Base-by-base conservation (phyloP, 2,797 vertebrate species). In the Caiman crocodilus region DNA sequence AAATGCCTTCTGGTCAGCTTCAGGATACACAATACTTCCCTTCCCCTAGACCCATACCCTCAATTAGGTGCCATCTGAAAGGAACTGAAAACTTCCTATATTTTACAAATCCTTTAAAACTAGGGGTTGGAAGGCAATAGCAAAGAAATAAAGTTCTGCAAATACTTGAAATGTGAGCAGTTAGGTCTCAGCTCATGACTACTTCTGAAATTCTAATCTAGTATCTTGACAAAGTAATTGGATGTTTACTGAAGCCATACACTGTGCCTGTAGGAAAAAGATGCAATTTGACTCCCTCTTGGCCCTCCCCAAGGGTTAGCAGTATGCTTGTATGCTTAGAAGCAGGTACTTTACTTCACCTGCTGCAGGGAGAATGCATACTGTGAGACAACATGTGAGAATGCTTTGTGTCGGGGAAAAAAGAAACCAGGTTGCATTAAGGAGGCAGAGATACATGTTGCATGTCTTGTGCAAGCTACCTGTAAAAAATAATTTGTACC, bases 161-260 rank as follows among this genome's bases (percentile, higher is more conserved):
- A 87, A 94, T 76, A 35, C n/a, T 85, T 87, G 67, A 55, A 89
- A 85, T 88, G 80, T 92, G 67, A 90, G 64, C 64, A 80, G 23
- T 58, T 85, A 63, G 20, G 84, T 14, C 26, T 88, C 65, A 71
- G 35, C 58, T 90, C 10, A 0, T 79, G 50, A 75, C 59, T 87
- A 57, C 14, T 28, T 90, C 87, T 90, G 57, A 87, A 85, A 91
- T 87, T 94, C 59, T 91, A 73, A 85, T 91, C 25, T 94, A 84
- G 83, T 42, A 30, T 91, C 88, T 85, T 91, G 78, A 88, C 81
- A 92, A 91, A 23, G 23, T 88, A 94, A 94, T 85, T 79, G 73
- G 91, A 82, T 92, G 76, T 85, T 93, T 92, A 80, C 63, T 78
- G 60, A 84, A 87, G 74, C 73, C 61, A 30, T 55, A 56, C 13